These are phyloP conservation scores for Julus scanicus DNA, from an alignment of 2,888 invertebrate genomes.

Conservation along the genomic window DNA sequence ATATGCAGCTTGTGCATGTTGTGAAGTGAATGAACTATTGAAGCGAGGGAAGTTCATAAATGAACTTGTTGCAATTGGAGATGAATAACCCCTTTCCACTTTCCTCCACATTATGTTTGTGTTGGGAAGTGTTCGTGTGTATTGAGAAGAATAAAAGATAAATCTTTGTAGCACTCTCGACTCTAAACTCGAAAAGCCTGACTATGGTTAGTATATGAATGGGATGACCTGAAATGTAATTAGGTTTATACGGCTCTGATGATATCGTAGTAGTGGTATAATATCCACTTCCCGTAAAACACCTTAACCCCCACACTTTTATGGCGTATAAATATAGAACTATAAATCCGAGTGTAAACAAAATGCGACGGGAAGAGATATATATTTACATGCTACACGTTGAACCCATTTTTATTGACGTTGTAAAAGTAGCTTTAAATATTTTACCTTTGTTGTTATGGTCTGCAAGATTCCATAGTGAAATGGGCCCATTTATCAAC, in stretches of 20 bases:
- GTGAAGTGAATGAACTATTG: conserved; percentile 9
- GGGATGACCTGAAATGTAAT: conserved; percentile 15
- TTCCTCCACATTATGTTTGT: neutral
- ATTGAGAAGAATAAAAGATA: neutral
- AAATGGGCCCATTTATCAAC: too few relatives aligned
- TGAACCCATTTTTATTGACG: conserved; percentile 4
- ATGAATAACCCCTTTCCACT: conserved; percentile 28
- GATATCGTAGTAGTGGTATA: neutral
- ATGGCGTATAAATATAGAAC: neutral
- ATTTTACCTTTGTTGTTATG: neutral
- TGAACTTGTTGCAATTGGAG: neutral
- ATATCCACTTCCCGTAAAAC: neutral
- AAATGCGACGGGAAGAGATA: neutral
- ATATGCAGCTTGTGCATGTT: neutral
- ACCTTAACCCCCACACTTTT: conserved; percentile 4
- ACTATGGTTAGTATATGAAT: neutral
- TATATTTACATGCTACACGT: neutral
- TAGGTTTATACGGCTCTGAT: conserved; percentile 3
- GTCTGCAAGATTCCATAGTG: neutral
- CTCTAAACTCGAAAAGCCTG: neutral
- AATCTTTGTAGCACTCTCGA: neutral
- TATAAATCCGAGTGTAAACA: neutral
- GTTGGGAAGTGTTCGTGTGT: neutral
- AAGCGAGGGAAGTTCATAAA: conserved; percentile 14
- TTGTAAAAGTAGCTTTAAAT: conserved; percentile 8